Conservation (phyloP, 2,797 vertebrate species). For the Tragopan temminckii region DNA sequence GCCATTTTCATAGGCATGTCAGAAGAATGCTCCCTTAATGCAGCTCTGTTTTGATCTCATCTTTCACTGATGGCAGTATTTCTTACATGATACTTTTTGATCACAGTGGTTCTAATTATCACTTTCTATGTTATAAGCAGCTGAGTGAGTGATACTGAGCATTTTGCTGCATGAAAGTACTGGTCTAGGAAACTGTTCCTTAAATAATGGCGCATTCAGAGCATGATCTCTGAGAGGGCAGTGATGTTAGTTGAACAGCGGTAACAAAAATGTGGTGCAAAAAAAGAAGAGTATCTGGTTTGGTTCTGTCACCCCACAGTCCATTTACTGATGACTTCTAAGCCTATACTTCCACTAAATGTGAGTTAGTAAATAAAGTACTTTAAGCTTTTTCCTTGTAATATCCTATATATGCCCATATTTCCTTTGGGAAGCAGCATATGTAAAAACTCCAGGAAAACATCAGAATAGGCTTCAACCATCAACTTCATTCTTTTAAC, state of each 20-base stretch:
- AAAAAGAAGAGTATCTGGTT: neutral
- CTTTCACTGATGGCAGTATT: neutral
- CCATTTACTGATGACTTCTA: rapidly evolving
- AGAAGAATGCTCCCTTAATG: neutral
- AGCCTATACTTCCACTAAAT: neutral
- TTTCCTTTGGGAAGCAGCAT: neutral
- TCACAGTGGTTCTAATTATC: neutral
- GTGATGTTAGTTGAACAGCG: neutral
- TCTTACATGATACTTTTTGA: neutral
- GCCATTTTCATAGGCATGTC: slow-evolving; percentile 53
- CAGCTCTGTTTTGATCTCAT: slow-evolving; percentile 18
- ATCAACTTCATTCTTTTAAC: neutral
- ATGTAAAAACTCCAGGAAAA: neutral
- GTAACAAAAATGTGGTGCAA: neutral
- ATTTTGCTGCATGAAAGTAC: neutral
- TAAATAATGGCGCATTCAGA: neutral
- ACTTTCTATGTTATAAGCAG: slow-evolving; percentile 3
- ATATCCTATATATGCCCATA: neutral
- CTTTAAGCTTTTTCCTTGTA: neutral
- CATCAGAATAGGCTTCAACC: neutral
- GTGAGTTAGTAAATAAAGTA: neutral
- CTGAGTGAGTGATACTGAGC: neutral
- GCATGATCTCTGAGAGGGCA: neutral
- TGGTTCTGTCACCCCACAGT: neutral
- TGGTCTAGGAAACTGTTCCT: neutral